Evolutionary conservation across 2,888 invertebrate genomes (phyloP), one percentile per base, ranked within the genome.

Genomic region (Yponomeuta sedellus): DNA sequence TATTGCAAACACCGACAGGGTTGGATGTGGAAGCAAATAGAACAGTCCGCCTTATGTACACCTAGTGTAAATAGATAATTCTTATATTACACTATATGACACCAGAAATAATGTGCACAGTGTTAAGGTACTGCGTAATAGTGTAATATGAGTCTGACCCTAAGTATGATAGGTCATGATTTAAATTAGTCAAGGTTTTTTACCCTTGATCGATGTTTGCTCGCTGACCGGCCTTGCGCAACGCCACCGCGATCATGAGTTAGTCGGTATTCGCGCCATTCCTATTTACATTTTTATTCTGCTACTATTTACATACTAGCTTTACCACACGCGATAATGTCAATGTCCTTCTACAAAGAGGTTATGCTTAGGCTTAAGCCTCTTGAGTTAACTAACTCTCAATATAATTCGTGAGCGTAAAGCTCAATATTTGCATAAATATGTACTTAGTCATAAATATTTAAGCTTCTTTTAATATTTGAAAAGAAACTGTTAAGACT

Each of bases 191-290:
- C 34, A 34, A 34, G 34, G 34, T 8, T 52, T 20, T 39, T 16
- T 62, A 62, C 68, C 70, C 70, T 77, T 82, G 84, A 85, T 85
- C 82, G 80, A 84, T 83, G 83, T 80, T 77, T 79, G 77, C 73
- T 62, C 64, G 64, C 6, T 59, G 56, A 72, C 72, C 75, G 68
- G 70, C 77, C 75, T 88, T 88, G 83, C 86, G 86, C 80, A 88
- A 88, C 74, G 71, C 69, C 68, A 69, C 68, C 73, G 72, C 72
- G 71, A 16, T 28, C 25, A 28, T 64, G 20, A 28, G 39, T 34
- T 28, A 11, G 57, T 20, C 58, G 39, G 58, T 28, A 11, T 34
- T 20, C 58, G 64, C 58, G 10, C 11, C 8, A 34, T 73, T 76
- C 73, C 72, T 78, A 75, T 81, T 83, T 78, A 74, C 77, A 75